A percentile compares a stretch with the other conserved stretches of the same genome.
These are phyloP conservation scores for Shinisaurus crocodilurus DNA, from an alignment of 2,113 vertebrate genomes.

Conservation along the genomic window DNA sequence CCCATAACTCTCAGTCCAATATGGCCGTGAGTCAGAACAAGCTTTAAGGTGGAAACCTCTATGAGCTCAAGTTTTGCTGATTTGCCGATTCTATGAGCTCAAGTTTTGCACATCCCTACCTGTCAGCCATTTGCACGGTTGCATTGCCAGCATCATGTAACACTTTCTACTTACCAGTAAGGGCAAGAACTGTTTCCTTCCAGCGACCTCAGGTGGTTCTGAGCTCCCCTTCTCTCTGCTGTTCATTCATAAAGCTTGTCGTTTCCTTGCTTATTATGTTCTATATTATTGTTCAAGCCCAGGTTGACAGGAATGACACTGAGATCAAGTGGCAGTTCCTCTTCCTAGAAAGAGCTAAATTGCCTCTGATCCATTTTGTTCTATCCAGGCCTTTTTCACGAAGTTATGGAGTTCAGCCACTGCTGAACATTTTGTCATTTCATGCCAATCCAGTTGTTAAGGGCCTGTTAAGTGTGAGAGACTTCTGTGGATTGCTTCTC, in stretches of 20 bases:
- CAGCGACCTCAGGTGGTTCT: not conserved
- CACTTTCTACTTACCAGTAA: not conserved
- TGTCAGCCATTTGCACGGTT: not conserved
- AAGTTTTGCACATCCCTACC: too few relatives aligned
- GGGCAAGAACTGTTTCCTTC: not conserved
- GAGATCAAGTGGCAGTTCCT: slow-evolving; percentile 28
- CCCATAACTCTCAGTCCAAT: too few relatives aligned
- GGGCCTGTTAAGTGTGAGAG: slow-evolving; percentile 22
- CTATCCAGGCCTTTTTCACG: not conserved
- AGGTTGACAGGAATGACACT: not conserved
- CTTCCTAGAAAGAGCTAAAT: slow-evolving; percentile 6
- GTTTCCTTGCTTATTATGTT: not conserved
- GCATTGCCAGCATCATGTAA: not conserved
- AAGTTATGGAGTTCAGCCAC: slow-evolving; percentile 13
- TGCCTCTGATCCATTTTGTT: not conserved
- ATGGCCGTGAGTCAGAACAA: too few relatives aligned
- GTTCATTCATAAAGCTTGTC: not conserved
- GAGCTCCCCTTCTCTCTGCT: slow-evolving; percentile 10
- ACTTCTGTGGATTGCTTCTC: slow-evolving; percentile 24
- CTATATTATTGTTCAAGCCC: not conserved
- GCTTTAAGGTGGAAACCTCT: too few relatives aligned
- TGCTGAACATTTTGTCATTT: not conserved
- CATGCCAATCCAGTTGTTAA: not conserved
- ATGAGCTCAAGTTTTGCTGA: too few relatives aligned
- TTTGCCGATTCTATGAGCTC: too few relatives aligned